Base-by-base conservation (phyloP, 2,888 invertebrate species). In the Calameuta pallipes region DNA sequence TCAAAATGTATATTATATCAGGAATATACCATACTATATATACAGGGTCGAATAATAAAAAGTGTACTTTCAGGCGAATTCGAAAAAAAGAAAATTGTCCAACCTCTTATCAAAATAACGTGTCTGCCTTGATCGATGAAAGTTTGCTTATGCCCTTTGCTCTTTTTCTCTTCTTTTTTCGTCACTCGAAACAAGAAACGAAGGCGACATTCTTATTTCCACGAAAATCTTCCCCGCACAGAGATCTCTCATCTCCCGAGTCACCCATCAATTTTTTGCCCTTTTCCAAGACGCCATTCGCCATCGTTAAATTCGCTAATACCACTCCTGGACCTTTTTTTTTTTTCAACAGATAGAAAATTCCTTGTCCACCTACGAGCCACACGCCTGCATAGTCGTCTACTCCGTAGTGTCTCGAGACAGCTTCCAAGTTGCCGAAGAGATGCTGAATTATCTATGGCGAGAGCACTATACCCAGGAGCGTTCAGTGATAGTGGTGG, bases 341-440 rank as follows among this genome's bases (percentile, higher is more conserved):
- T n/a, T 69, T 9, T 31, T 69, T 69, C 71, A 83, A 75, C 92
- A 97, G 97, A 95, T 96, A 79, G 97, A 97, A 91, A 97, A 97
- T 91, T 96, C 96, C 15, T 92, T 97, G 36, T 96, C 97, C 56
- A 97, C 97, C 1, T 97, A 97, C 90, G 97, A 97, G 88, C 97
- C 97, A 0, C 98, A 98, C 89, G 98, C 98, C 23, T 98, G 97
- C 92, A 95, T 98, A 34, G 95, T 98, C 12, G 96, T 98, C 3
- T 98, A 98, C 92, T 97, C 98, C 0, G 96, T 98, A 84, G 97
- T 97, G 13, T 96, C 97, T 80, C 94, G 95, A 84, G 93, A 94
- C 70, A 97, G 97, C 15, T 98, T 98, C 92, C 94, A 95, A 85
- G 93, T 95, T 77, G 97, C 97, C 6, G 96, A 96, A 81, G 97